Base-by-base conservation (phyloP, 1,140 invertebrate genomes). In the Aphaenogaster floridana region DNA sequence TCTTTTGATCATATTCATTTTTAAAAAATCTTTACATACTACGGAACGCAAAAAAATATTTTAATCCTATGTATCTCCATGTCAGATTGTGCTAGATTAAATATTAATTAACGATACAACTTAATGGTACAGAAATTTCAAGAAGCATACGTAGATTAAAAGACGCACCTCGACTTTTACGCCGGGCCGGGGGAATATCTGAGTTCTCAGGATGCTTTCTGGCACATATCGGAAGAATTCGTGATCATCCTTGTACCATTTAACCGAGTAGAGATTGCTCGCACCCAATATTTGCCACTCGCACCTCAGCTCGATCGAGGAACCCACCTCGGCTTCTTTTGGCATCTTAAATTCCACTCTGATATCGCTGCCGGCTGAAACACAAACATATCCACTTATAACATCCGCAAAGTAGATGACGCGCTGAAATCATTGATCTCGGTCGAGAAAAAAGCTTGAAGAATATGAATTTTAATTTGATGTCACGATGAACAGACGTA, bases 161-260 rank as follows among this genome's bases (percentile, higher is more conserved):
- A 6, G 0, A 92, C 93, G 92, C 89, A 96, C 96, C 92, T 96
- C 96, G 57, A 97, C 96, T 61, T 96, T 95, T 57, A 97, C 96
- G 28, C 97, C 97, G 2, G 95, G 95, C 64, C 96, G 95, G 0
- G 95, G 93, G 87, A 97, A 97, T 59, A 96, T 96, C 87, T 96
- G 96, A n/a, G 96, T 96, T 52, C 95, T 96, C 0, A 96, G 97
- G 69, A 95, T 94, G 89, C 97, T 96, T 59, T 97, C 97, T 0
- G 97, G 97, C 45, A 96, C 94, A 90, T 97, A 97, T 77, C 97
- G 96, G 94, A 97, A 98, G 94, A 98, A 97, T 93, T 98, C 97
- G 86, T 96, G 95, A 57, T 96, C 96, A 86, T 97, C 97, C 92
- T 97, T 97, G 94, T 97, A 98, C 97, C 97, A 98, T 94, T 98